Percentiles rank a stretch among this genome's conserved stretches.
phyloP scores from a whole-genome alignment of 2,113 vertebrate species.

The Propithecus coquereli region DNA sequence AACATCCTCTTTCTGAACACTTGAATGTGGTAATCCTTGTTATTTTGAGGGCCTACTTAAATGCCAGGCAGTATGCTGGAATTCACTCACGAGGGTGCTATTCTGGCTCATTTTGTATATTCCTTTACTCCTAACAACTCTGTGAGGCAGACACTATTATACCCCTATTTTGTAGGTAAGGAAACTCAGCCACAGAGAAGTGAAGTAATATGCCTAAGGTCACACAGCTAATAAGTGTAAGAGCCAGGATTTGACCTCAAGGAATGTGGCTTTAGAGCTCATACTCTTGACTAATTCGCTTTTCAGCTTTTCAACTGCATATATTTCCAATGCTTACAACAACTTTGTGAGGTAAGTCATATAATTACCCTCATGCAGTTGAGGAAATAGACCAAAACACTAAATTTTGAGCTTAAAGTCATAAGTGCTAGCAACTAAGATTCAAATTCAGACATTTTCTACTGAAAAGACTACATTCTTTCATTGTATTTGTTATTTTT shows the following conservation, averaged over 20 bases:
- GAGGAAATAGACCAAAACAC: background rate
- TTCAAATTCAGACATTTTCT: background rate
- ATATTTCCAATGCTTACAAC: background rate
- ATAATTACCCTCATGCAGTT: fast-evolving
- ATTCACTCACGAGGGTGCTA: no score
- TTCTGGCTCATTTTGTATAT: background rate
- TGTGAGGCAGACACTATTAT: fast-evolving
- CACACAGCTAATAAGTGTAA: background rate
- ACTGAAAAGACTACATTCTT: background rate
- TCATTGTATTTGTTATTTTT: background rate
- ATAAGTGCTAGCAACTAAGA: background rate
- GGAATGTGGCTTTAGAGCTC: background rate
- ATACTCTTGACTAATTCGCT: background rate
- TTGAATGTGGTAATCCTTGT: fast-evolving
- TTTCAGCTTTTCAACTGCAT: fast-evolving
- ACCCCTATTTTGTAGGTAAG: background rate
- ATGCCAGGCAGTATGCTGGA: background rate
- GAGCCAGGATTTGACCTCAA: fast-evolving
- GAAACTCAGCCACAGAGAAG: background rate
- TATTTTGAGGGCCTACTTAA: background rate
- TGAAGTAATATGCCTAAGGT: background rate
- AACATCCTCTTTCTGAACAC: background rate
- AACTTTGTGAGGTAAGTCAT: background rate
- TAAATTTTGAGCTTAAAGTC: background rate
- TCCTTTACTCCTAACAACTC: background rate